Conservation (phyloP, 2,113 vertebrate genomes). For the Cepphus grylle region DNA sequence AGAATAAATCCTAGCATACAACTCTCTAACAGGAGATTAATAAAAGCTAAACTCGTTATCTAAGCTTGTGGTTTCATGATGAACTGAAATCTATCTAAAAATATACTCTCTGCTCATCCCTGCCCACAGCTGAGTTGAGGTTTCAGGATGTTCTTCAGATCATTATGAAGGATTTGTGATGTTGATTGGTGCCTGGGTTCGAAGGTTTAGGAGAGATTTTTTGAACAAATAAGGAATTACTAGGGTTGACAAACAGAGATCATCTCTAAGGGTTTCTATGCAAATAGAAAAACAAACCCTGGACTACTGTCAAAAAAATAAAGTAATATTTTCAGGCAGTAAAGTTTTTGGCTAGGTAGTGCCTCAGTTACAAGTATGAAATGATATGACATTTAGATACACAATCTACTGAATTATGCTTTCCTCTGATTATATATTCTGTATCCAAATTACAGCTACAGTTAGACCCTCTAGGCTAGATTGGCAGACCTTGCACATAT, state of each 20-base stretch:
- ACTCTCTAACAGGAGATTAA: not conserved
- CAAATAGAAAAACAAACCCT: not conserved
- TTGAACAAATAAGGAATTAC: not conserved
- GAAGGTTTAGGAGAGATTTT: not conserved
- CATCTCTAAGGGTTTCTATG: not conserved
- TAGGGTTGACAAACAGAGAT: not conserved
- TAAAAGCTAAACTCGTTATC: not conserved
- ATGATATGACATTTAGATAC: not conserved
- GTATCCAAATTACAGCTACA: not conserved
- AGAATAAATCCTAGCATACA: not conserved
- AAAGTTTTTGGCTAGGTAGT: not conserved
- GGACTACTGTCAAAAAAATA: not conserved
- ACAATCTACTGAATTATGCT: not conserved
- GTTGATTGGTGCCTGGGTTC: not conserved
- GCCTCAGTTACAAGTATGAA: not conserved
- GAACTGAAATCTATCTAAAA: not conserved
- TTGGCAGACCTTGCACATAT: not conserved
- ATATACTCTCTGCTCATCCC: not conserved
- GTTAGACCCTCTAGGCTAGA: not conserved
- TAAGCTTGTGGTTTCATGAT: not conserved
- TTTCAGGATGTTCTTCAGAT: not conserved
- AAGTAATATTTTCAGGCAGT: not conserved
- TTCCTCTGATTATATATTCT: conserved; percentile 1
- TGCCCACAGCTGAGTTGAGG: not conserved
- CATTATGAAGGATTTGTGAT: not conserved